Conservation (phyloP, 2,797 vertebrate species). For the Ptychobarbus kaznakovi region DNA sequence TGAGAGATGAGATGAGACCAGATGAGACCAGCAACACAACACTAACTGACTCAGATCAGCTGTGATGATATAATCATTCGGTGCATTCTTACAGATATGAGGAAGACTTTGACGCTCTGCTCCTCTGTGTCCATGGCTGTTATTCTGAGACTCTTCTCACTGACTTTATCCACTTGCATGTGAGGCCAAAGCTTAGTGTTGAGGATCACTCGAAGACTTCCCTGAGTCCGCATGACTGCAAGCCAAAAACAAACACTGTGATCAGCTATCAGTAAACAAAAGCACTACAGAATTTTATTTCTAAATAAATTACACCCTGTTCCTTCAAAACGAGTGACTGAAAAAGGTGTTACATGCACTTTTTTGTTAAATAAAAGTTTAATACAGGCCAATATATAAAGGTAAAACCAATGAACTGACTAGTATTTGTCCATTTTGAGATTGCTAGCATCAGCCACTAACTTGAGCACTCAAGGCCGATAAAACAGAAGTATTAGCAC, state of each 20-base stretch:
- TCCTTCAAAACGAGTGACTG: neutral
- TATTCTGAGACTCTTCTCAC: constrained; percentile 87
- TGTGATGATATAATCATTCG: neutral
- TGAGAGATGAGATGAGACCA: constrained; percentile 42
- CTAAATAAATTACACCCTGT: neutral
- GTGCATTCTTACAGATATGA: constrained; percentile 81
- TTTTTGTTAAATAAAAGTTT: neutral
- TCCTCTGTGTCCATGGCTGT: constrained; percentile 88
- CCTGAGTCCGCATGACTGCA: constrained; percentile 89
- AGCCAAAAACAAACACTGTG: constrained; percentile 24
- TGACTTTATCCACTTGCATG: constrained; percentile 90
- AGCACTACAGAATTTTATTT: neutral
- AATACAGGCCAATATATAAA: too few species aligned
- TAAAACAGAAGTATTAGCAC: constrained; percentile 7
- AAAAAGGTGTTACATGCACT: neutral
- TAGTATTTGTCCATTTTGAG: neutral
- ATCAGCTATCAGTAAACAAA: neutral
- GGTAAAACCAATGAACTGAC: neutral
- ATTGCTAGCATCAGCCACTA: neutral
- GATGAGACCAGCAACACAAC: neutral
- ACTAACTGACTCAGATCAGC: neutral
- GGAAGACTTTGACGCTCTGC: constrained; percentile 87
- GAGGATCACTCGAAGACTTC: constrained; percentile 85
- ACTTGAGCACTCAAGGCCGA: neutral
- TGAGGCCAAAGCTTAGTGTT: constrained; percentile 90